These are phyloP conservation scores for Apamea epomidion DNA, from an alignment of 2,888 invertebrate genomes.

Conservation along the genomic window DNA sequence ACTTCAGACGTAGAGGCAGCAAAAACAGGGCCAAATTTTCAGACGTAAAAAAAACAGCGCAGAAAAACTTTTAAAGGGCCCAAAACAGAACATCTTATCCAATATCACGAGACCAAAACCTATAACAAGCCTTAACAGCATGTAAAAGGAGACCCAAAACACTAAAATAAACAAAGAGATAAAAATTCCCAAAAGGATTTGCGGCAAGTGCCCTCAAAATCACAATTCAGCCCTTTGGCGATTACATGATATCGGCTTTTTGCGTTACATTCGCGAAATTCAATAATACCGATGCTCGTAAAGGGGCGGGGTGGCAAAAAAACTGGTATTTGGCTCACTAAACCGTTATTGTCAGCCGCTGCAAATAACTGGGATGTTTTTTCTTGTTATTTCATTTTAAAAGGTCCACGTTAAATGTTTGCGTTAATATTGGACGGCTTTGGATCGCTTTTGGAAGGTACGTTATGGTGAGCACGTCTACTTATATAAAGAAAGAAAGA, in stretches of 20 bases:
- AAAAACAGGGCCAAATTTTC: not conserved
- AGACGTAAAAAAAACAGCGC: not conserved
- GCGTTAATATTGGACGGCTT: slow-evolving; percentile 46
- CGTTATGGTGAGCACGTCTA: not conserved
- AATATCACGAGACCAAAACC: slow-evolving; percentile 52
- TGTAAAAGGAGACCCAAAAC: slow-evolving; percentile 64
- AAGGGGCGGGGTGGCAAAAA: slow-evolving; percentile 66
- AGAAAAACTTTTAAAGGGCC: slow-evolving; percentile 53
- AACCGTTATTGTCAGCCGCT: slow-evolving; percentile 68
- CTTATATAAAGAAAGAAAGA: not conserved
- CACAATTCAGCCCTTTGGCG: slow-evolving; percentile 75
- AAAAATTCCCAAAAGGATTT: slow-evolving; percentile 73
- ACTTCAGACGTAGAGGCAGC: not conserved
- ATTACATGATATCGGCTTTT: slow-evolving; percentile 74
- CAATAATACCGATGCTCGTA: slow-evolving; percentile 73
- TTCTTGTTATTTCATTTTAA: slow-evolving; percentile 68
- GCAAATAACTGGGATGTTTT: slow-evolving; percentile 67
- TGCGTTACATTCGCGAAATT: slow-evolving; percentile 71
- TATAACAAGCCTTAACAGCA: slow-evolving; percentile 58
- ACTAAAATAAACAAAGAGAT: slow-evolving; percentile 76
- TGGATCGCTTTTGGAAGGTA: slow-evolving; percentile 12
- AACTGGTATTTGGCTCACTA: slow-evolving; percentile 66
- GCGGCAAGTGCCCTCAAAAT: slow-evolving; percentile 74
- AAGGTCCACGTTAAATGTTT: slow-evolving; percentile 56
- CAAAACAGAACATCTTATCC: slow-evolving; percentile 47